Conservation (phyloP, 2,888 invertebrate species). For the Cremastinae sp. region DNA sequence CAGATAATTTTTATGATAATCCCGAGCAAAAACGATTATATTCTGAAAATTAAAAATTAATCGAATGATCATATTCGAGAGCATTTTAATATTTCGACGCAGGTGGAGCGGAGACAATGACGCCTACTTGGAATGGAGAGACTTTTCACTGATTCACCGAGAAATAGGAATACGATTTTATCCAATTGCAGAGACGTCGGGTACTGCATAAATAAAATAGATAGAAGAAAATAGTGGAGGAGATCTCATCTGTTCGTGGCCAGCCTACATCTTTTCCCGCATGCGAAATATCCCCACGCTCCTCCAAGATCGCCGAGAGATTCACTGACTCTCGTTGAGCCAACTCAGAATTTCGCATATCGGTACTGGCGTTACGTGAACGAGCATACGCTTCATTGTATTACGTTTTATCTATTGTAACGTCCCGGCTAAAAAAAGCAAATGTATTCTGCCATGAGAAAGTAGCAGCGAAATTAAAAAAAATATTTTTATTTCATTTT, state of each 20-base stretch:
- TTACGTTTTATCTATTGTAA: constrained; percentile 8
- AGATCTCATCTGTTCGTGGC: constrained; percentile 49
- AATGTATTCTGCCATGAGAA: constrained; percentile 29
- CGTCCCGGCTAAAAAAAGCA: neutral
- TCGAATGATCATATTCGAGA: no score
- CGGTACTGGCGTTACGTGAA: constrained; percentile 9
- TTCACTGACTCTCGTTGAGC: constrained; percentile 18
- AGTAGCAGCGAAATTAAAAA: constrained; percentile 42
- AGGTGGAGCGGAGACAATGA: constrained; percentile 11
- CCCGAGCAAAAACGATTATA: no score
- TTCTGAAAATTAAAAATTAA: no score
- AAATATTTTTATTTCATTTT: neutral
- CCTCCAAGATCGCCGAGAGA: neutral
- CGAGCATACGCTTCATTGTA: constrained; percentile 30
- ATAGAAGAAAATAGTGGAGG: constrained; percentile 19
- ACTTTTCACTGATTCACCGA: constrained; percentile 43
- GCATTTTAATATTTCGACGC: no score
- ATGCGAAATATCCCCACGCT: constrained; percentile 17
- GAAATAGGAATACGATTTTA: constrained; percentile 49
- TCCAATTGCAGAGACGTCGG: constrained; percentile 16
- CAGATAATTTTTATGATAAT: no score
- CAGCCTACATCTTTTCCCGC: constrained; percentile 48
- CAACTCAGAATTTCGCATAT: no score
- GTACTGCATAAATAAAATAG: constrained; percentile 46
- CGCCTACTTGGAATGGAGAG: constrained; percentile 31